Evolutionary conservation across 1,140 invertebrate species (phyloP).

Genomic region (Copidosoma floridanum): DNA sequence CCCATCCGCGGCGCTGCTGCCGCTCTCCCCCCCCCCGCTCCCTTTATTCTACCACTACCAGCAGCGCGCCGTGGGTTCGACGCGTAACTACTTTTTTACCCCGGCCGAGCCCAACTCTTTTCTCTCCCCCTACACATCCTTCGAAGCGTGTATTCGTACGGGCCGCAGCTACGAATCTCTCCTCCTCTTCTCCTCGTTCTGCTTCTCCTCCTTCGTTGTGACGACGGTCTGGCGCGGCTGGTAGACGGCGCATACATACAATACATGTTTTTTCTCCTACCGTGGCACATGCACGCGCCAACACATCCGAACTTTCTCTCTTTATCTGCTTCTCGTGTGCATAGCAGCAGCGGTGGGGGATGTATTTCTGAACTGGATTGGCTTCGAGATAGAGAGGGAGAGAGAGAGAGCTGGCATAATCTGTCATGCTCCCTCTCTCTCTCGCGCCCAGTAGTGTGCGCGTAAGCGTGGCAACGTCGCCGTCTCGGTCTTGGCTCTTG

Average conservation of each 20-base stretch:
- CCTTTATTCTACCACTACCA: slow-evolving; percentile 7
- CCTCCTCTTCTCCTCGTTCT: slow-evolving; percentile 5
- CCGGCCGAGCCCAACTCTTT: slow-evolving; percentile 23
- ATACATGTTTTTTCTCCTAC: slow-evolving; percentile 15
- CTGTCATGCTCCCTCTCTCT: not conserved
- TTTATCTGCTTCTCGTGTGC: not conserved
- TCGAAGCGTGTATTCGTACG: no score
- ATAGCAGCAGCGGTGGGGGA: not conserved
- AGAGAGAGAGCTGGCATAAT: slow-evolving; percentile 7
- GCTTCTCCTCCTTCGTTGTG: slow-evolving; percentile 8
- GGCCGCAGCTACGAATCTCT: slow-evolving; percentile 17
- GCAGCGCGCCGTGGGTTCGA: slow-evolving; percentile 14
- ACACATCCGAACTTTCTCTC: not conserved
- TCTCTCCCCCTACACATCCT: not conserved
- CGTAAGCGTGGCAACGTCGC: slow-evolving; percentile 23
- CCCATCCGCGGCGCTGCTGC: not conserved
- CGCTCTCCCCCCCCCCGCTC: not conserved
- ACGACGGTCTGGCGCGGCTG: not conserved
- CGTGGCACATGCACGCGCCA: not conserved
- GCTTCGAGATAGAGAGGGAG: slow-evolving; percentile 11
- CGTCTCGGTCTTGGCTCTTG: slow-evolving; percentile 50
- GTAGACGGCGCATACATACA: no score
- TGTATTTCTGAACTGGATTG: slow-evolving; percentile 24
- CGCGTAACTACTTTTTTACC: slow-evolving; percentile 26
- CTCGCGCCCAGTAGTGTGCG: no score